These are phyloP conservation scores for Lycia hirtaria DNA, from an alignment of 2,888 invertebrate genomes.

Conservation along the genomic window DNA sequence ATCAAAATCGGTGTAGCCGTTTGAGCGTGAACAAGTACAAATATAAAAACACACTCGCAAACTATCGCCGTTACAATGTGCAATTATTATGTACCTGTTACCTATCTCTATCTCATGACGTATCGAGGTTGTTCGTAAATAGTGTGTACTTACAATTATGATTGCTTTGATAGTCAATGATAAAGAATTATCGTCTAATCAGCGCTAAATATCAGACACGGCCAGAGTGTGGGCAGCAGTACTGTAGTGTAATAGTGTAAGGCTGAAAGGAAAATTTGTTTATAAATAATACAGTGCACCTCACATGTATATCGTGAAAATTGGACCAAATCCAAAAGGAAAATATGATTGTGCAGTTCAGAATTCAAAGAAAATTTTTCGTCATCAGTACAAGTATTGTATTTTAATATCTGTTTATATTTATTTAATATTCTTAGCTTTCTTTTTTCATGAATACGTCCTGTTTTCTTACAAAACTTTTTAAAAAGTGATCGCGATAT, in stretches of 20 bases:
- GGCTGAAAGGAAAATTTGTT: background rate
- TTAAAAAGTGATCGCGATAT: too few relatives aligned
- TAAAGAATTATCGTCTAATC: slow-evolving; percentile 14
- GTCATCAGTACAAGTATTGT: background rate
- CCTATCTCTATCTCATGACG: background rate
- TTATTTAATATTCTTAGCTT: background rate
- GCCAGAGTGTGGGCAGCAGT: background rate
- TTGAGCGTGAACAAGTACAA: too few relatives aligned
- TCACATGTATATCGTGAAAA: slow-evolving; percentile 1
- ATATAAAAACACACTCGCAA: too few relatives aligned
- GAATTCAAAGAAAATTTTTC: slow-evolving; percentile 11
- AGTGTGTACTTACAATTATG: slow-evolving; percentile 5
- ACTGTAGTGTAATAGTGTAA: background rate
- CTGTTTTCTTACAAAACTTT: too few relatives aligned
- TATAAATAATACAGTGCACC: background rate
- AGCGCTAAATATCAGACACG: slow-evolving; percentile 5
- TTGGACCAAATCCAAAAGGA: background rate
- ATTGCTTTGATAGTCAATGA: slow-evolving; percentile 22
- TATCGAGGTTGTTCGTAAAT: background rate
- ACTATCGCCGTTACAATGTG: too few relatives aligned
- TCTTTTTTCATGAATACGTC: too few relatives aligned
- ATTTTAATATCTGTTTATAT: background rate
- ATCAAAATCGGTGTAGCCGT: too few relatives aligned
- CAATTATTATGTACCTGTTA: background rate
- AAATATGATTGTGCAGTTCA: slow-evolving; percentile 14